A percentile compares a stretch with the other conserved stretches of the same genome.
phyloP scores from a whole-genome alignment of 2,113 vertebrate species.

The Synodontis membranacea region DNA sequence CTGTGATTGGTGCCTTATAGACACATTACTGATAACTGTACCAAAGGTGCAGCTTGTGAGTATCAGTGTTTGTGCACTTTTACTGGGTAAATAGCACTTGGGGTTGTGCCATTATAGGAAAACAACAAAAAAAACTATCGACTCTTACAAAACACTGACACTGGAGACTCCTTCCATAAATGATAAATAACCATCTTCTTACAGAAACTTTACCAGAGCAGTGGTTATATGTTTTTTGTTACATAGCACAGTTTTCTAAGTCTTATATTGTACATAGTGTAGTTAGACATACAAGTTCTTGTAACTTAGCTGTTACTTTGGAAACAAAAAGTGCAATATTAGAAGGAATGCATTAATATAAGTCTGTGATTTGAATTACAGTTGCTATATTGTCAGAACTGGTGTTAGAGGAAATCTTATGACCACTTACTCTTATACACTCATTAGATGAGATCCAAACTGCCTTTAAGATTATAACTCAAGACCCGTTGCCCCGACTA shows the following conservation, averaged over 20 bases:
- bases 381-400: neutral
- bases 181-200: neutral
- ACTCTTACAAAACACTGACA: neutral
- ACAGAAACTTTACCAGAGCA: neutral
- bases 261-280: too few relatives aligned
- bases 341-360: neutral
- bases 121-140: neutral
- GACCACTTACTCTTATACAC: too few relatives aligned
- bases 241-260: neutral
- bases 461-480: neutral
- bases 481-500: neutral
- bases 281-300: neutral
- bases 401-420: neutral
- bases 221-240: neutral
- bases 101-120: neutral
- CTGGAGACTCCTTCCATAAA: neutral
- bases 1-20: neutral
- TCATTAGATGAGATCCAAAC: neutral
- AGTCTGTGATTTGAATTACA: neutral
- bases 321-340: neutral
- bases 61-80: slow-evolving; percentile 7
- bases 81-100: neutral
- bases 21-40: slow-evolving; percentile 10
- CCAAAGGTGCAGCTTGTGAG: neutral
- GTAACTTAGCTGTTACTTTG: neutral